Evolutionary conservation across 2,113 vertebrate species (phyloP), one percentile per base, ranked within the genome.

Genomic region (Zosterops borbonicus): DNA sequence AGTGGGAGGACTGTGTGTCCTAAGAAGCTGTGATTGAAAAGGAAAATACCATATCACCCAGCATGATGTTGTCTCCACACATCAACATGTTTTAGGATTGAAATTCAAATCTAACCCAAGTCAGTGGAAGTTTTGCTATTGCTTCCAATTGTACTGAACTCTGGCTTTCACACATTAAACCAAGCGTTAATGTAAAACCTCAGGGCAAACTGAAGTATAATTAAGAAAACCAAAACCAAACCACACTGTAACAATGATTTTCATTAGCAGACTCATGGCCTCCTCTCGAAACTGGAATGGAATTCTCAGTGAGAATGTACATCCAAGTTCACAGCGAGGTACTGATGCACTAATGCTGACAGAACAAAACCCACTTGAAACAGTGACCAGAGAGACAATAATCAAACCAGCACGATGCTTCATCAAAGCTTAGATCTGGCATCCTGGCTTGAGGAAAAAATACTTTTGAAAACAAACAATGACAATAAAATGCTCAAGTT

Each of bases 91-190:
- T 90, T 83, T 33, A 71, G 44, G 58, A 84, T 2, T 64, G 53
- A 82, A 89, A 91, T 53, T 77, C 69, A 81, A 87, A 59, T 60
- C 64, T 5, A 83, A 81, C 28, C n/a, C 52, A 80, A 89, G 73
- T 60, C 41, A 68, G 41, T 58, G 73, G 73, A 95, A 92, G 73
- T 83, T 94, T 53, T 93, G 88, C 76, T 84, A 29, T n/a, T 90
- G 56, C 64, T 94, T 95, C 65, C 85, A 94, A 83, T n/a, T 0
- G 0, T 67, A 93, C 7, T n/a, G 49, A 90, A 42, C 56, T 90
- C 71, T 88, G 82, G 75, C 47, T 86, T 83, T 87, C 71, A 78
- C 60, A 75, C 60, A 58, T 69, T 62, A 87, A 92, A 65, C 14
- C 10, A n/a, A 68, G 37, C 6, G 23, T 79, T 89, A 75, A 78